Evolutionary conservation across 2,113 vertebrate species (phyloP).

Genomic region (Aegotheles bennettii): DNA sequence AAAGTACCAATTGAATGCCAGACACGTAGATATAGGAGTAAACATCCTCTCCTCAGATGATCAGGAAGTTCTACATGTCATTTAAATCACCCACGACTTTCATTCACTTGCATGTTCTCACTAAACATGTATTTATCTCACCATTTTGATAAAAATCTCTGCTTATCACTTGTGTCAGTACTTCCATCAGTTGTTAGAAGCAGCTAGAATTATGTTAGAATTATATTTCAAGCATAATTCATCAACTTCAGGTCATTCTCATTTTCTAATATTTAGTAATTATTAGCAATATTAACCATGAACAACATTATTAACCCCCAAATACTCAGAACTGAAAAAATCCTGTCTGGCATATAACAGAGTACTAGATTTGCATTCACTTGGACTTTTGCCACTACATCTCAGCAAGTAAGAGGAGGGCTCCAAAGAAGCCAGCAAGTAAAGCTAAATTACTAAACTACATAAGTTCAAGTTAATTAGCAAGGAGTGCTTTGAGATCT

Average conservation of each 20-base stretch:
- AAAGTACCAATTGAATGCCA: constrained; percentile 3
- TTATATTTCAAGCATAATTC: background rate
- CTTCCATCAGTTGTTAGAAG: background rate
- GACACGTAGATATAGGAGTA: background rate
- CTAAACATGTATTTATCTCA: background rate
- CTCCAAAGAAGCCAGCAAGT: background rate
- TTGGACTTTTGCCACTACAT: background rate
- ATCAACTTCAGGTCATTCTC: constrained; percentile 1
- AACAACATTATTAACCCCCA: background rate
- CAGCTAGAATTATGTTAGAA: too few relatives aligned
- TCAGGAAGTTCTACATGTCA: background rate
- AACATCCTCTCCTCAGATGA: background rate
- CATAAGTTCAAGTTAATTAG: background rate
- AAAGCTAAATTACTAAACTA: background rate
- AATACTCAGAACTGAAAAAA: background rate
- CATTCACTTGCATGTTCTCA: background rate
- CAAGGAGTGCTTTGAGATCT: background rate
- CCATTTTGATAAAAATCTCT: background rate
- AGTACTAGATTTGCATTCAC: background rate
- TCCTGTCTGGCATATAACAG: background rate
- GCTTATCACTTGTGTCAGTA: background rate
- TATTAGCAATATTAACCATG: too few relatives aligned
- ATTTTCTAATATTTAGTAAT: background rate
- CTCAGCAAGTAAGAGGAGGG: background rate
- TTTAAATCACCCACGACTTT: background rate